Evolutionary conservation across 2,113 vertebrate species (phyloP).

Genomic region (Prionailurus bengalensis): DNA sequence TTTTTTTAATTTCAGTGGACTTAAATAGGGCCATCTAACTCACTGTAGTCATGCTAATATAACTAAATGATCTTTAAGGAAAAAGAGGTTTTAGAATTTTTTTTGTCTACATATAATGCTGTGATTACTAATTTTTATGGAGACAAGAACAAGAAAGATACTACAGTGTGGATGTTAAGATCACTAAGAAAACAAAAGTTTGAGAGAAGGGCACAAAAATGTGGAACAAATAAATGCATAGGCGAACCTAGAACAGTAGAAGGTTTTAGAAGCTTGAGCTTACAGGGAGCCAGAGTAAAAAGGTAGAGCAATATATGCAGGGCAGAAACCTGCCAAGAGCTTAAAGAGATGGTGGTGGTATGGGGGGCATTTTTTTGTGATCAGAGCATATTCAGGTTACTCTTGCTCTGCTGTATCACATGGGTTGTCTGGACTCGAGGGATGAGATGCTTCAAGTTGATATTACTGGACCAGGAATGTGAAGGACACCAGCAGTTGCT

Average conservation of each 20-base stretch:
- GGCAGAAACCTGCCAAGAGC: background rate
- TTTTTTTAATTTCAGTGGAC: background rate
- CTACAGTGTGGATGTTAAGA: background rate
- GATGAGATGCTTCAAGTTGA: background rate
- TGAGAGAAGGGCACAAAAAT: background rate
- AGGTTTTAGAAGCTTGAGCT: background rate
- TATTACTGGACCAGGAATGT: background rate
- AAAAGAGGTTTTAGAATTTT: conserved; percentile 10
- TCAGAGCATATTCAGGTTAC: background rate
- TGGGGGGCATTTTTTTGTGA: background rate
- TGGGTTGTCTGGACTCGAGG: background rate
- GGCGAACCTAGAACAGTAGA: background rate
- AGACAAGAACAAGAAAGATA: background rate
- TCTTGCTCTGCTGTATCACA: background rate
- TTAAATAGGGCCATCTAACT: background rate
- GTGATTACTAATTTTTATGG: conserved; percentile 40
- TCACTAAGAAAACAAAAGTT: background rate
- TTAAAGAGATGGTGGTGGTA: background rate
- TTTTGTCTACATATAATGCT: background rate
- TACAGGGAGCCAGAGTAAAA: background rate
- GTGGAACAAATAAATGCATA: conserved; percentile 1
- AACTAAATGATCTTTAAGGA: conserved; percentile 45
- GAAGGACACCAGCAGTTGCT: background rate
- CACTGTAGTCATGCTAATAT: background rate
- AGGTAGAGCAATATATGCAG: background rate